Base-by-base conservation (phyloP, 2,113 vertebrate genomes). In the Corythaixoides concolor region DNA sequence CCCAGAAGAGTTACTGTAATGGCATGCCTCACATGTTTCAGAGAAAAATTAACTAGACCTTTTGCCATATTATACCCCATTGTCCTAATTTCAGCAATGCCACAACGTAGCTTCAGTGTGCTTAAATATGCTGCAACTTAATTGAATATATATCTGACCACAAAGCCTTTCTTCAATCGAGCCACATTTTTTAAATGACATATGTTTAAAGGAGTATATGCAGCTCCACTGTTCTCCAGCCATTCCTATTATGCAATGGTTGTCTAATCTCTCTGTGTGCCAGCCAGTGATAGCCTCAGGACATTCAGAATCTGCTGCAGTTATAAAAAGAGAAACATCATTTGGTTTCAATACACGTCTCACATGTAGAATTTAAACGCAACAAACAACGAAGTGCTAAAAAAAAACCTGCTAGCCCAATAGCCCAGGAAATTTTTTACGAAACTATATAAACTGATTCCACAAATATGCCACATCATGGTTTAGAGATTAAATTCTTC, bases 11-110 rank as follows among this genome's bases (percentile, higher is more conserved):
- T 85, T 95, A 78, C 47, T 49, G 77, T 60, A 95, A 73, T 52
- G 69, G 53, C 66, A 73, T n/a, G 20, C 66, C 76, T 92, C 75
- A 84, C 73, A 60, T 53, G 68, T 77, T 89, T 49, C 45, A 32
- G 69, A 87, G 69, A 82, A 93, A 96, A 95, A 92, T 56, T 88
- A 81, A 73, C 47, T 70, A 47, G 79, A 81, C 68, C 53, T 89
- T 95, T 91, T 53, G 50, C 70, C 68, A 35, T 64, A n/a, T 53
- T 81, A 68, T 43, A 62, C 21, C 12, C 56, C 21, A 64, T 35
- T 66, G 43, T 33, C 80, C 30, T 72, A 32, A 81, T 87, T 89
- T 85, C 74, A 89, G 75, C 79, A 95, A 53, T n/a, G 68, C n/a
- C 43, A 63, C 55, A 78, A 50, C 26, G 67, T 12, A 72, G 35